Percentiles rank a stretch among this genome's conserved stretches.
phyloP scores from a whole-genome alignment of 2,113 vertebrate species.

The Carollia perspicillata region DNA sequence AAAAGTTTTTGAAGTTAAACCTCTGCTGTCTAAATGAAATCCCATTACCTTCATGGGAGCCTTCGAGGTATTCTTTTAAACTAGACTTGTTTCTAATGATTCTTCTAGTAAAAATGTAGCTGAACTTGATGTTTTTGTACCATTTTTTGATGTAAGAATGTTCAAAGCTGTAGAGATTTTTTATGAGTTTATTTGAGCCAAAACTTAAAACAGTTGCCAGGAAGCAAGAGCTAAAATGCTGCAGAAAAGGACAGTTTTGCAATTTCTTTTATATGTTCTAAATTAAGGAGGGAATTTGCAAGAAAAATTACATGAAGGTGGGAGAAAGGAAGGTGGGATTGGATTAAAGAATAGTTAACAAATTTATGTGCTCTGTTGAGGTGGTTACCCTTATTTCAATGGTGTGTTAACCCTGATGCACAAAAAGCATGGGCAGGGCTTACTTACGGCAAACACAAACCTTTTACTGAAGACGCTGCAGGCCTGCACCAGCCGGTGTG shows the following conservation, averaged over 20 bases:
- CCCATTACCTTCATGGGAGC: background rate
- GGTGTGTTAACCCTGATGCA: background rate
- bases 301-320: background rate
- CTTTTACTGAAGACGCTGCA: background rate
- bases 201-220: background rate
- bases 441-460: background rate
- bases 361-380: background rate
- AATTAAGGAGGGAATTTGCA: background rate
- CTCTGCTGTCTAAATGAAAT: background rate
- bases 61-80: background rate
- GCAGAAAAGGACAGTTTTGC: background rate
- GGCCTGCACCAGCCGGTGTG: too few relatives aligned
- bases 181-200: background rate
- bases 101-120: background rate
- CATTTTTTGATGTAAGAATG: background rate
- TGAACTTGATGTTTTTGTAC: background rate
- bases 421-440: background rate
- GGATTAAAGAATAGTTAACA: background rate
- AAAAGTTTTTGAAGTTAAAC: background rate
- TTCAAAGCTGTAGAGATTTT: background rate
- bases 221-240: background rate
- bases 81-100: background rate
- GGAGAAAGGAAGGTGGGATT: background rate
- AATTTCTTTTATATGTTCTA: background rate
- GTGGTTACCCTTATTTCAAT: background rate